phyloP scores from a whole-genome alignment of 2,888 invertebrate genomes.

The Andrena hattorfiana region DNA sequence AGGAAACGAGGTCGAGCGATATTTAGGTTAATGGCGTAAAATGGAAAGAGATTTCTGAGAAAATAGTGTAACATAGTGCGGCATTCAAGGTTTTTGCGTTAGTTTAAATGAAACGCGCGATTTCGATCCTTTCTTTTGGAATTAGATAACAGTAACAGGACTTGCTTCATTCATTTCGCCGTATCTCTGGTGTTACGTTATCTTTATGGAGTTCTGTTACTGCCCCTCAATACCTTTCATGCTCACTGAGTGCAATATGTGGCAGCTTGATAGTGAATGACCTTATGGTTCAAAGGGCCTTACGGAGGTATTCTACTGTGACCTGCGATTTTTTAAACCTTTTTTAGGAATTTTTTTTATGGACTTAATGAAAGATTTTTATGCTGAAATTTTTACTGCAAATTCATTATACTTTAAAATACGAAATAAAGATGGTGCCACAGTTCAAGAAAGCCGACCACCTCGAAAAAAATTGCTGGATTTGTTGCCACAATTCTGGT shows the following conservation, averaged over 20 bases:
- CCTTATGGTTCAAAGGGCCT: no score
- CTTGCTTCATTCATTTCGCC: not conserved
- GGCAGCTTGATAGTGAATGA: not conserved
- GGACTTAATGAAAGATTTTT: no score
- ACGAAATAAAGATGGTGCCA: no score
- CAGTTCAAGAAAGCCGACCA: no score
- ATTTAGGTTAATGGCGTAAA: slow-evolving; percentile 30
- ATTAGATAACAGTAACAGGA: not conserved
- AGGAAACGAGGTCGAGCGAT: slow-evolving; percentile 4
- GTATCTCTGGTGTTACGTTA: not conserved
- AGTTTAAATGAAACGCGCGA: not conserved
- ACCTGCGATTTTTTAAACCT: no score
- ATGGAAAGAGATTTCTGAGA: not conserved
- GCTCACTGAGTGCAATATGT: not conserved
- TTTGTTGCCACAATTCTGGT: no score
- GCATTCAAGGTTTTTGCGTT: not conserved
- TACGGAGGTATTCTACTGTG: no score
- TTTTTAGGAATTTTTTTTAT: no score
- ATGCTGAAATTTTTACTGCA: no score
- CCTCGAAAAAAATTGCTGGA: no score
- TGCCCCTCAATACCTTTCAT: slow-evolving; percentile 1
- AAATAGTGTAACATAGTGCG: not conserved
- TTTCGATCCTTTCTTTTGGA: not conserved
- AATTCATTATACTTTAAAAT: no score
- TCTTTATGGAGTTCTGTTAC: slow-evolving; percentile 1